A percentile compares a stretch with the other conserved stretches of the same genome.
Conservation (phyloP, 2,113 vertebrate genomes). For the Heterocephalus glaber region DNA sequence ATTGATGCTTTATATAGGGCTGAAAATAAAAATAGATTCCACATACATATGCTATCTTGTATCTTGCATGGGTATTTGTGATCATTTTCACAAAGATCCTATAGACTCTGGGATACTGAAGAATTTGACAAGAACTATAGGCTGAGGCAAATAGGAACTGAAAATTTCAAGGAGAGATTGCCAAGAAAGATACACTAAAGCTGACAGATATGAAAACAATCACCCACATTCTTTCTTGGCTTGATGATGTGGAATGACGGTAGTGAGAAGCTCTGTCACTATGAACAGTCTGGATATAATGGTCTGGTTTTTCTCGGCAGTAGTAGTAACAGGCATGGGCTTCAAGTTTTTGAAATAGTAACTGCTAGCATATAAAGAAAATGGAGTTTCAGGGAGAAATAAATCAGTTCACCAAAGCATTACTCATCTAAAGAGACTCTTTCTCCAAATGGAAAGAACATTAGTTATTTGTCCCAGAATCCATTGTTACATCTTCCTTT, state of each 20-base stretch:
- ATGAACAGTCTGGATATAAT: background rate
- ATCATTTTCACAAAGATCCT: conserved; percentile 35
- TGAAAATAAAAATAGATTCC: background rate
- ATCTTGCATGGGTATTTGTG: background rate
- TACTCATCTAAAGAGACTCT: background rate
- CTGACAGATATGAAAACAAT: conserved; percentile 22
- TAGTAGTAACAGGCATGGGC: background rate
- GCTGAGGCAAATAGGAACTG: conserved; percentile 22
- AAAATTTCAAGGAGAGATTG: conserved; percentile 10
- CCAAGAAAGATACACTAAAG: conserved; percentile 34
- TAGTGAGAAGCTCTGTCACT: background rate
- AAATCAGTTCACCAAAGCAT: background rate
- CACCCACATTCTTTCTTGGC: background rate
- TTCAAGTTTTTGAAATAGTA: background rate
- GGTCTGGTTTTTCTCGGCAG: background rate
- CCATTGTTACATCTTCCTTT: background rate
- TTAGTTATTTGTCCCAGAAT: background rate
- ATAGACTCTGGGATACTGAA: background rate
- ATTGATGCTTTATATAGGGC: background rate
- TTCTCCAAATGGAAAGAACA: background rate
- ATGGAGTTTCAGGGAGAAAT: conserved; percentile 10
- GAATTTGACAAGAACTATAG: background rate
- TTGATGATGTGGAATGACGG: background rate
- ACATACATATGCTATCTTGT: background rate
- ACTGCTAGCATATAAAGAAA: background rate